A percentile compares a stretch with the other conserved stretches of the same genome.
These are phyloP conservation scores for Portunus trituberculatus DNA, from an alignment of 1,140 invertebrate species.

Conservation along the genomic window DNA sequence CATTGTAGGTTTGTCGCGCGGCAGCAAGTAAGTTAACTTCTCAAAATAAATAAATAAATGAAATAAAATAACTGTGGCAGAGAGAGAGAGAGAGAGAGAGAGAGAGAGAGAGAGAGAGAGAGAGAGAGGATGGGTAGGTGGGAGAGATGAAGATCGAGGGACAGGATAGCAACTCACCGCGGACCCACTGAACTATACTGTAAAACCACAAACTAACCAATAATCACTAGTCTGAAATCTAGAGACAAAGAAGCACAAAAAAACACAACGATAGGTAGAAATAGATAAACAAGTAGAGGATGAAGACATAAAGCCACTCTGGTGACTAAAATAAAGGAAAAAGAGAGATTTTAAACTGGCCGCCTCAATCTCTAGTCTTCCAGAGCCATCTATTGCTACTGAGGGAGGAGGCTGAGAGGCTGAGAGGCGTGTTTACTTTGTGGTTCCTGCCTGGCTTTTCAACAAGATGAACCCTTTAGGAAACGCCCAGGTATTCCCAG, in stretches of 20 bases:
- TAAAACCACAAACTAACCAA: too few species aligned
- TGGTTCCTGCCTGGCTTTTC: not conserved
- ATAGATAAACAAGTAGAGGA: not conserved
- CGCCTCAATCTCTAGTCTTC: not conserved
- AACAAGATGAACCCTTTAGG: conserved; percentile 55
- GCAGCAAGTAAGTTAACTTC: not conserved
- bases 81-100: too few species aligned
- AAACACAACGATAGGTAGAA: not conserved
- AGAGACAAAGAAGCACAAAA: not conserved
- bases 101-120: too few species aligned
- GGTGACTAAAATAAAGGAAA: not conserved
- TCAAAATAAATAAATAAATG: not conserved
- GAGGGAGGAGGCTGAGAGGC: not conserved
- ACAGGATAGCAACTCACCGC: too few species aligned
- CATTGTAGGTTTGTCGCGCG: too few species aligned
- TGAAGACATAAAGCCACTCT: not conserved
- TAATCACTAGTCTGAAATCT: too few species aligned
- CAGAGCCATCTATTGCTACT: not conserved
- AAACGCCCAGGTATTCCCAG: conserved; percentile 50
- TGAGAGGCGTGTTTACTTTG: not conserved
- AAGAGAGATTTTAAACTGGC: not conserved
- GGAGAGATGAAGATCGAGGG: too few species aligned
- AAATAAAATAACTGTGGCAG: not conserved
- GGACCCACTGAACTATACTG: too few species aligned
- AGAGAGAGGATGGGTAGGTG: too few species aligned